These are phyloP conservation scores for Trimorus sp. DNA, from an alignment of 2,888 invertebrate genomes.

Conservation along the genomic window DNA sequence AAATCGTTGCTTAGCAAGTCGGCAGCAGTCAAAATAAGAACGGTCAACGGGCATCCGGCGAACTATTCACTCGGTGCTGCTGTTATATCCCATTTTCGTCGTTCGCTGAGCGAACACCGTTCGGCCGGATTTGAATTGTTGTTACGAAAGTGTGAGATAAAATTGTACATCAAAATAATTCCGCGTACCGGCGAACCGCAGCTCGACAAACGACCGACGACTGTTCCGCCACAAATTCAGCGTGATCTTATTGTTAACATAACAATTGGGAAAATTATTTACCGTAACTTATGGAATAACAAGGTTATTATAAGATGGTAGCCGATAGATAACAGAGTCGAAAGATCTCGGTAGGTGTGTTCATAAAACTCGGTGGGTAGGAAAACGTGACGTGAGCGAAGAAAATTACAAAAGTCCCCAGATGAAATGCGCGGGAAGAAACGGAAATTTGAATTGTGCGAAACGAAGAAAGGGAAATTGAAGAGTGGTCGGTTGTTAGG, in stretches of 20 bases:
- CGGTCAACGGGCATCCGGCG: neutral
- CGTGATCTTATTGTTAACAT: constrained; percentile 9
- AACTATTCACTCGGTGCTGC: constrained; percentile 1
- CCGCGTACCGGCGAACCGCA: neutral
- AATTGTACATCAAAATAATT: neutral
- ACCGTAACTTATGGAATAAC: constrained; percentile 38
- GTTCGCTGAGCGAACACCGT: neutral
- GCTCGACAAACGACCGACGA: neutral
- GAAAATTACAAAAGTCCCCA: constrained; percentile 25
- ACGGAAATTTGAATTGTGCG: too few relatives aligned
- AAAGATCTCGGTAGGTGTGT: constrained; percentile 22
- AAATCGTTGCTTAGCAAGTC: too few relatives aligned
- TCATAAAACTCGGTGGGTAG: constrained; percentile 20
- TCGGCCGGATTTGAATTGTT: constrained; percentile 9
- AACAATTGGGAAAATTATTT: constrained; percentile 38
- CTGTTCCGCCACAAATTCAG: neutral
- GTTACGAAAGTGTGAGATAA: neutral
- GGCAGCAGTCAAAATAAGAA: neutral
- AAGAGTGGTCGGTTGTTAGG: too few relatives aligned
- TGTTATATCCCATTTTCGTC: constrained; percentile 7
- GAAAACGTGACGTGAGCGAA: too few relatives aligned
- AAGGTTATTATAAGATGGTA: constrained; percentile 54
- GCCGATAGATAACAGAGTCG: constrained; percentile 36
- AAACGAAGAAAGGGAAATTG: too few relatives aligned
- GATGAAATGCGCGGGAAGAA: neutral